phyloP scores from a whole-genome alignment of 2,888 invertebrate genomes.

The Clistopyga incitator region DNA sequence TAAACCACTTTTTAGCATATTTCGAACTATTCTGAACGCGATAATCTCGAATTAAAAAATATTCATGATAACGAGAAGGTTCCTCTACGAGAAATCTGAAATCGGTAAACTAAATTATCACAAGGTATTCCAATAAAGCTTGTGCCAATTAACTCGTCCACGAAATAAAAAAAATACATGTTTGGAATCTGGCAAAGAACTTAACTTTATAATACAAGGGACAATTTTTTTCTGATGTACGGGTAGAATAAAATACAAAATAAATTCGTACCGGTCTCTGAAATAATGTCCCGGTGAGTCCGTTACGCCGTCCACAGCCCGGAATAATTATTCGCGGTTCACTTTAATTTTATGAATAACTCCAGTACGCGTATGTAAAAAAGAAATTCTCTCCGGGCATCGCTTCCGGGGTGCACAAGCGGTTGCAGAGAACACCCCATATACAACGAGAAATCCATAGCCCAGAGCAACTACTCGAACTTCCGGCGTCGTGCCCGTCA shows the following conservation, averaged over 20 bases:
- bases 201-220: background rate
- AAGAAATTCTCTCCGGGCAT: constrained; percentile 26
- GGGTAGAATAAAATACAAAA: constrained; percentile 7
- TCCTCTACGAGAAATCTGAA: no score
- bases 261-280: background rate
- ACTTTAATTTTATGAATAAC: constrained; percentile 57
- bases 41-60: no score
- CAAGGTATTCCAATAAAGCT: no score
- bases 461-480: constrained; percentile 59
- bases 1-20: no score
- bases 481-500: constrained; percentile 58
- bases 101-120: no score
- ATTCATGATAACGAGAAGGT: no score
- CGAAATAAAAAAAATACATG: background rate
- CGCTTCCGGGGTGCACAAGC: constrained; percentile 46
- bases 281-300: constrained; percentile 14
- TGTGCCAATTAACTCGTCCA: no score
- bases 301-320: constrained; percentile 30
- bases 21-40: no score
- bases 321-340: constrained; percentile 46
- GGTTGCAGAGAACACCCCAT: constrained; percentile 42
- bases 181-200: background rate
- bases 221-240: background rate
- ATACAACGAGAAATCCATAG: constrained; percentile 57
- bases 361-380: constrained; percentile 47